A percentile compares a stretch with the other conserved stretches of the same genome.
Evolutionary conservation across 2,797 vertebrate genomes (phyloP).

Genomic region (Myioborus melanocephalus): DNA sequence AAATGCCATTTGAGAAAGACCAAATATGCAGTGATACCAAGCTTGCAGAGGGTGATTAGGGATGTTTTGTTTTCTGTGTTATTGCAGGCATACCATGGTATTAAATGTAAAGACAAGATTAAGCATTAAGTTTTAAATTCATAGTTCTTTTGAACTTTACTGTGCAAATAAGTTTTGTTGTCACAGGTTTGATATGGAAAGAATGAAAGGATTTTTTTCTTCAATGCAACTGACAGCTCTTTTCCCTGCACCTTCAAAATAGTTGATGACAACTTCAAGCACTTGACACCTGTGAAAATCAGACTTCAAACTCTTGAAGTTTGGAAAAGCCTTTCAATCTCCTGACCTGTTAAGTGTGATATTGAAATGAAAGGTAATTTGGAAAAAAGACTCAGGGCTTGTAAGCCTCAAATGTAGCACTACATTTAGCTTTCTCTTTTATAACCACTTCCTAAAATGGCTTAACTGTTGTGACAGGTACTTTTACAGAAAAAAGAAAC

Average conservation of each 20-base stretch:
- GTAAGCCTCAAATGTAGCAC: neutral
- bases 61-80: neutral
- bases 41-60: neutral
- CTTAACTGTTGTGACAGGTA: neutral
- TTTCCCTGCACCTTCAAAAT: neutral
- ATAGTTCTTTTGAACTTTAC: neutral
- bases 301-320: neutral
- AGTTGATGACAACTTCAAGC: neutral
- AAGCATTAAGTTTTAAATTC: neutral
- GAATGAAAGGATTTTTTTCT: neutral
- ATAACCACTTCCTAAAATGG: neutral
- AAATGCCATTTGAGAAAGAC: neutral
- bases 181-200: neutral
- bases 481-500: neutral
- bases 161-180: neutral
- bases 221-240: neutral
- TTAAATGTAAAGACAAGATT: neutral
- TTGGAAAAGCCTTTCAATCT: neutral
- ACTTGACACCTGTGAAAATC: neutral
- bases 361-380: neutral
- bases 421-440: neutral
- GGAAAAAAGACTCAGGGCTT: neutral
- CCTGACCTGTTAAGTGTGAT: neutral
- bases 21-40: neutral
- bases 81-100: neutral